Conservation (phyloP, 2,113 vertebrate genomes). For the Pseudopodoces humilis region DNA sequence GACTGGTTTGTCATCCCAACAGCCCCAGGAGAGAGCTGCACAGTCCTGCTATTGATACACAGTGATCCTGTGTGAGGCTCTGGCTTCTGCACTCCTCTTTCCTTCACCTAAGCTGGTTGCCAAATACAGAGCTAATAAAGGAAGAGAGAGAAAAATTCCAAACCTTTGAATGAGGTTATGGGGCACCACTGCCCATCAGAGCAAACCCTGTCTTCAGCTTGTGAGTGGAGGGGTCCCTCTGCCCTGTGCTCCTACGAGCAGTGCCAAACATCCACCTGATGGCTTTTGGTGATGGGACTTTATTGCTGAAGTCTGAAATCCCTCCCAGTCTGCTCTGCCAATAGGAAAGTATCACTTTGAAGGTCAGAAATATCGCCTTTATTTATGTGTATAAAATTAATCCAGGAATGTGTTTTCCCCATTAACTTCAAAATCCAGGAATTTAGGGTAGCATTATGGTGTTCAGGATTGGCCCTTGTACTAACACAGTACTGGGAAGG, state of each 20-base stretch:
- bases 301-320: not conserved
- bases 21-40: not conserved
- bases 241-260: not conserved
- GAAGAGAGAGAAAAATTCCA: not conserved
- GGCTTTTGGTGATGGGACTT: not conserved
- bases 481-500: not conserved
- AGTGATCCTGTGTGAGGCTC: not conserved
- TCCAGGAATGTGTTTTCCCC: not conserved
- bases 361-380: not conserved
- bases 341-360: not conserved
- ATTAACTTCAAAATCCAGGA: not conserved
- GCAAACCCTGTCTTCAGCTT: not conserved
- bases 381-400: not conserved
- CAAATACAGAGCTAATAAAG: not conserved
- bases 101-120: not conserved
- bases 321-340: not conserved
- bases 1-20: not conserved
- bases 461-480: not conserved
- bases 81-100: not conserved
- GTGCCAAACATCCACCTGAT: not conserved
- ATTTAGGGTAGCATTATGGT: not conserved
- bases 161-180: not conserved
- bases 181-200: not conserved
- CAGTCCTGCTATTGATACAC: not conserved
- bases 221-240: not conserved